Base-by-base conservation (phyloP, 1,140 invertebrate genomes). In the Hetaerina americana region DNA sequence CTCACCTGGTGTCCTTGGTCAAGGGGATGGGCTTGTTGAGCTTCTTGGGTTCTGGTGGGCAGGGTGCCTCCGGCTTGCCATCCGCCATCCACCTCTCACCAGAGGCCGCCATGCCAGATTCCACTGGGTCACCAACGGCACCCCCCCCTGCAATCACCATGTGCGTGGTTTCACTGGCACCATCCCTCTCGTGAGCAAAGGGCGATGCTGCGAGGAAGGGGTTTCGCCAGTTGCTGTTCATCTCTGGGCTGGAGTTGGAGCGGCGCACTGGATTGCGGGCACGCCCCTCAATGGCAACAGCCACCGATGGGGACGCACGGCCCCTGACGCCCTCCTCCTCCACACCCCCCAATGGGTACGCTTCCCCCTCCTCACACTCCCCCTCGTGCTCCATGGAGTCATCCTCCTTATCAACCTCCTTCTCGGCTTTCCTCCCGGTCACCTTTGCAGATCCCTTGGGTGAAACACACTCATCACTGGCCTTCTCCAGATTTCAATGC, bases 201-300 rank as follows among this genome's bases (percentile, higher is more conserved):
- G n/a, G 67, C 31, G 27, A 27, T 83, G 82, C 78, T 83, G 82
- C 75, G 29, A 70, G 26, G 26, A 87, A 87, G 24, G 88, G 85
- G 81, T 89, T 88, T 78, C 92, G 91, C 90, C 90, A 93, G 76
- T 87, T 91, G 5, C 90, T 89, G 74, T 89, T 91, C 92, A 95
- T 94, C 84, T 95, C 92, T 1, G 93, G 92, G 79, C 92, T 94
- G 71, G 93, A 95, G 84, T 94, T 94, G 18, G 92, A 93, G 70
- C 93, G 84, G 2, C 91, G 85, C 66, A 95, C 92, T 15, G 91
- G 91, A 84, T 93, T 92, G 22, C 91, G 83, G 0, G 87, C 87
- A 25, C 67, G 25, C 15, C 15, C 40, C 22, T 57, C 40, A 57
- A 57, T 57, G 40, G 15, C 22, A n/a, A 57, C 40, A 57, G 40